These are phyloP conservation scores for Burhinus bistriatus DNA, from an alignment of 2,113 vertebrate genomes.

Conservation along the genomic window DNA sequence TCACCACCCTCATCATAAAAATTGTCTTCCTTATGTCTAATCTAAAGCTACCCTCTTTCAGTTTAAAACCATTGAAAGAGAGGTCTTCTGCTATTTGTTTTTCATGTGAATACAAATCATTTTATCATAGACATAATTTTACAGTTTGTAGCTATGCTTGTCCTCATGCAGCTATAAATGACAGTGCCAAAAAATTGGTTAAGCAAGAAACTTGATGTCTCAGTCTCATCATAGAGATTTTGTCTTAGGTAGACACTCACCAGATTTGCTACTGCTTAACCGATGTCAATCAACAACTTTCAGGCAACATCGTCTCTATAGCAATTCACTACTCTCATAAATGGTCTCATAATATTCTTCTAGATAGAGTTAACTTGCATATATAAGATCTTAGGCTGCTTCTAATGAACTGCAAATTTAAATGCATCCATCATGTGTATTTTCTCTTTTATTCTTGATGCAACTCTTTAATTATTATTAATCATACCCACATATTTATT, in stretches of 20 bases:
- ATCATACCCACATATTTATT: background rate
- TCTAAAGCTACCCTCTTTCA: background rate
- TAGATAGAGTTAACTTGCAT: background rate
- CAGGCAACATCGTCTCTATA: background rate
- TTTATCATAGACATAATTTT: background rate
- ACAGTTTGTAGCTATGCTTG: background rate
- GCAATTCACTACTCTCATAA: background rate
- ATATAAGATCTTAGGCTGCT: background rate
- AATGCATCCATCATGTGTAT: accelerated
- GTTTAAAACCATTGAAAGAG: background rate
- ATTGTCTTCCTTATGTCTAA: accelerated
- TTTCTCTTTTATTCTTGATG: background rate
- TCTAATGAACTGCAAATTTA: background rate
- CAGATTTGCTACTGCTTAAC: background rate
- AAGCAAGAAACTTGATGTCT: background rate
- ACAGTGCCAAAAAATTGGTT: background rate
- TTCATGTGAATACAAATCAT: background rate
- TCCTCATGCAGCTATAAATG: background rate
- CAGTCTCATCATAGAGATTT: background rate
- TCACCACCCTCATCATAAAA: background rate
- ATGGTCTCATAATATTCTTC: background rate
- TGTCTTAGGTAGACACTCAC: background rate
- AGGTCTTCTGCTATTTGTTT: background rate
- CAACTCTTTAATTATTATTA: background rate
- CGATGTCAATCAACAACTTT: background rate